These are phyloP conservation scores for Monomorium pharaonis DNA, from an alignment of 1,140 invertebrate species.

Conservation along the genomic window DNA sequence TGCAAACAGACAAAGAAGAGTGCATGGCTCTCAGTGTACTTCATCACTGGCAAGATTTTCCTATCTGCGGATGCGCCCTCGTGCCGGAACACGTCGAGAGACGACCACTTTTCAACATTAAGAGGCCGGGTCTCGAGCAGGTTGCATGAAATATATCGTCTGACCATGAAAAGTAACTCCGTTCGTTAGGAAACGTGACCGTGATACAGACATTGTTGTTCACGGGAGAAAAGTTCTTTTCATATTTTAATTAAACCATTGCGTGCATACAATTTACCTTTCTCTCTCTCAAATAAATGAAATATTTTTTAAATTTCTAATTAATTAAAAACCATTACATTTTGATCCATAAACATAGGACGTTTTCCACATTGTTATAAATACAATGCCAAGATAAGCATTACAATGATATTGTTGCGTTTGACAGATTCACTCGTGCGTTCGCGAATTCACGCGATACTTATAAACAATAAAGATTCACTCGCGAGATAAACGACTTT, in stretches of 20 bases:
- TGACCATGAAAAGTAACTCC: slow-evolving; percentile 20
- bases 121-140: slow-evolving; percentile 93
- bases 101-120: slow-evolving; percentile 90
- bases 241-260: slow-evolving; percentile 10
- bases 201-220: background rate
- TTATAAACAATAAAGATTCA: too few species aligned
- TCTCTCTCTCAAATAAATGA: background rate
- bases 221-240: background rate
- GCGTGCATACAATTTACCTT: background rate
- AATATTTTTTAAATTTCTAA: background rate
- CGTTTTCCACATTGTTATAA: too few species aligned
- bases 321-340: background rate
- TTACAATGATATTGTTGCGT: too few species aligned
- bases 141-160: slow-evolving; percentile 80
- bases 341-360: too few species aligned
- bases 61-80: slow-evolving; percentile 90
- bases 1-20: slow-evolving; percentile 86
- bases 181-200: slow-evolving; percentile 5
- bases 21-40: slow-evolving; percentile 89
- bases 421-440: too few species aligned
- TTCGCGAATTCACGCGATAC: too few species aligned
- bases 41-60: slow-evolving; percentile 90
- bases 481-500: too few species aligned
- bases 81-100: slow-evolving; percentile 97
- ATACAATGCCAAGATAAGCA: too few species aligned